Conservation (phyloP, 2,797 vertebrate genomes). For the Agapornis canus region DNA sequence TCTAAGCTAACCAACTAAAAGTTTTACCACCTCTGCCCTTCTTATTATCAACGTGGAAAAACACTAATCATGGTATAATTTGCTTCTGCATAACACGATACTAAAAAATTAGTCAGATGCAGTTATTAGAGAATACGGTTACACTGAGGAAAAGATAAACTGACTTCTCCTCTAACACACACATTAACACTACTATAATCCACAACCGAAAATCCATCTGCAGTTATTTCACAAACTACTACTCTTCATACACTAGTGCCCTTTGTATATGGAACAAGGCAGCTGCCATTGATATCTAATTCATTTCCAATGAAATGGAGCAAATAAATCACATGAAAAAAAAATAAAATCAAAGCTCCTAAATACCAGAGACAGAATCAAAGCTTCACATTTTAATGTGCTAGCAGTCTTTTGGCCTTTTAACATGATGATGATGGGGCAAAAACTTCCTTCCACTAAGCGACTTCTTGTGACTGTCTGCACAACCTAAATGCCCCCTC, state of each 20-base stretch:
- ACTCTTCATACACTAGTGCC: background rate
- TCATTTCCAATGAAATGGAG: background rate
- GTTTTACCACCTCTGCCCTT: background rate
- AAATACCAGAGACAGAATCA: background rate
- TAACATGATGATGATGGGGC: rapidly evolving
- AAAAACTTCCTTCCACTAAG: background rate
- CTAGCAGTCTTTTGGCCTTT: background rate
- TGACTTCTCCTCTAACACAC: background rate
- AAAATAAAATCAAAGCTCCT: background rate
- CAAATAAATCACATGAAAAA: background rate
- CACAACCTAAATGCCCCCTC: background rate
- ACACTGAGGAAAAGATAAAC: background rate
- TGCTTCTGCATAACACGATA: background rate
- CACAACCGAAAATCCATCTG: background rate
- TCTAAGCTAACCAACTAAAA: background rate
- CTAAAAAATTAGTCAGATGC: background rate
- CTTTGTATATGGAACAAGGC: background rate
- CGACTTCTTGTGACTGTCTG: background rate
- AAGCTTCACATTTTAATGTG: background rate
- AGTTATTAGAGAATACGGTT: background rate
- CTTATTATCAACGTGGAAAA: background rate
- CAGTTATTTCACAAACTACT: background rate
- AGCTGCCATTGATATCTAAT: background rate
- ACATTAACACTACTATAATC: background rate
- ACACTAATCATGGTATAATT: background rate